Evolutionary conservation across 2,797 vertebrate species (phyloP), one percentile per base, ranked within the genome.

Genomic region (Steatocranus sp.): DNA sequence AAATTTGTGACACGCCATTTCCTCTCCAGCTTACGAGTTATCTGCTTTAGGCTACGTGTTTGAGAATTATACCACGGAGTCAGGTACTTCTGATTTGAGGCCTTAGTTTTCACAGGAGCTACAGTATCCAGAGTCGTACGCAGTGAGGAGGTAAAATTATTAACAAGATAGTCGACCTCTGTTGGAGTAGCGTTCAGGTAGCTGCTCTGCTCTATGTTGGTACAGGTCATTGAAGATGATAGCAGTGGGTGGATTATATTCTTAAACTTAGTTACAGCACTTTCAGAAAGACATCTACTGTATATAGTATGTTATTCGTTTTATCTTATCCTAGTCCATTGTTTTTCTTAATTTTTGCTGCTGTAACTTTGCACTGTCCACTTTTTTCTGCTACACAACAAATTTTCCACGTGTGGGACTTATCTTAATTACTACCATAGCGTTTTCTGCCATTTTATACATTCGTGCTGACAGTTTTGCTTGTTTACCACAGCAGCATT

Each of bases 341-440:
- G 25, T 54, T 54, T 27, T 54, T 54, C 14, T 54, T 27, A 27
- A 54, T 27, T 54, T 54, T 54, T 54, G 25, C 53, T 54, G 53
- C 53, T 54, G 25, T 27, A 54, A 54, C 53, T 27, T 54, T 54
- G 53, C 53, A 27, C 5, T 54, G 14, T 17, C 53, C 53, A 27
- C 53, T 27, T 54, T 54, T 25, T 5, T 27, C 7, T 2, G 12
- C 4, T 4, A 54, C 0, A 27, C 4, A 54, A 54, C 53, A 54
- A 54, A 27, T 54, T 9, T 54, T 27, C 0, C 25, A 27, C 1
- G 1, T 27, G 14, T 54, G 25, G 0, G 8, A 1, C 51, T 27
- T 25, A 15, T 49, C 0, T 54, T 27, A 58, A 32, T 58, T 58
- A 32, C 27, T 4, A 56, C 54, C 27, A 18, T 56, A 6, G 53